Evolutionary conservation across 2,888 invertebrate genomes (phyloP).

Genomic region (Isoperla grammatica): DNA sequence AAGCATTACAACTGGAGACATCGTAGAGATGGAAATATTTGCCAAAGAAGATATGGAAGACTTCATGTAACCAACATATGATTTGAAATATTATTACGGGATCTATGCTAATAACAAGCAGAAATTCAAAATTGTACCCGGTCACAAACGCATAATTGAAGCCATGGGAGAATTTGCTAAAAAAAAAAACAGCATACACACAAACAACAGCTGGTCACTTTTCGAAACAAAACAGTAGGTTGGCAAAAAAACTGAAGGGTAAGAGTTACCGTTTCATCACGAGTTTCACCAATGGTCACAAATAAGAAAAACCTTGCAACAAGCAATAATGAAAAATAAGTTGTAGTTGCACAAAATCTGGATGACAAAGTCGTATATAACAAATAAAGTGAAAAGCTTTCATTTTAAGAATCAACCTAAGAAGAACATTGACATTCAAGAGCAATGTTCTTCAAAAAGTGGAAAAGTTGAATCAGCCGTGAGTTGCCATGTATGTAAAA

Average conservation of each 20-base stretch:
- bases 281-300: too few relatives aligned
- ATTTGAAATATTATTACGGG: not conserved
- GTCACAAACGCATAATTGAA: not conserved
- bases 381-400: too few relatives aligned
- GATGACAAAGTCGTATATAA: too few relatives aligned
- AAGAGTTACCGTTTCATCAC: too few relatives aligned
- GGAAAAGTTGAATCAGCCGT: not conserved
- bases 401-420: too few relatives aligned
- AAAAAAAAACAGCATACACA: not conserved
- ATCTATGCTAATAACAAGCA: not conserved
- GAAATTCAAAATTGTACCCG: not conserved
- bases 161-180: not conserved
- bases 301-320: too few relatives aligned
- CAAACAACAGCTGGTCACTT: too few relatives aligned
- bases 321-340: too few relatives aligned
- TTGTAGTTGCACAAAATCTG: too few relatives aligned
- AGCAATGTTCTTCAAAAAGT: not conserved
- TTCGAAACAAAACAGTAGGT: too few relatives aligned
- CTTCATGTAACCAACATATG: not conserved
- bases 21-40: not conserved
- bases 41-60: not conserved
- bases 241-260: too few relatives aligned
- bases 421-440: not conserved
- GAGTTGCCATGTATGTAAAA: not conserved
- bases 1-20: not conserved